Base-by-base conservation (phyloP, 2,888 invertebrate species). In the Drosophila fungiperda region DNA sequence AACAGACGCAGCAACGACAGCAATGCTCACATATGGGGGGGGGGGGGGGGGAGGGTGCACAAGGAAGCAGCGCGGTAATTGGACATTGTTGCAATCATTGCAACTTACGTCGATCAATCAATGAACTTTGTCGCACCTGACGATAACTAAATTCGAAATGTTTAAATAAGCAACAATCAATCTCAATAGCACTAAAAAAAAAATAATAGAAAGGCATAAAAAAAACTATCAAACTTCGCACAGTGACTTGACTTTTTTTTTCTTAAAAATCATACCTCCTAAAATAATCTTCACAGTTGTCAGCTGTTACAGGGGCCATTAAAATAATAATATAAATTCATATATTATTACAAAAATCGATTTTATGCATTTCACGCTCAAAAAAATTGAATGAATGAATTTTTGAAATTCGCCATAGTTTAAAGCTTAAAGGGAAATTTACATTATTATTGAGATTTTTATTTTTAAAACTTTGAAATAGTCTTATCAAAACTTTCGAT, bases 61-160 rank as follows among this genome's bases (percentile, higher is more conserved):
- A 38, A 0, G 15, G 17, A 1, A 4, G 15, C 8, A 33, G 29
- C 23, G 38, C 9, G 26, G 5, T 48, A 15, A 63, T 36, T 53
- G 53, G 8, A 9, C 29, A 35, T 62, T 48, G n/a, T 45, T 52
- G 67, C 59, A 69, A 57, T 42, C 42, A 20, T 57, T 15, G 42
- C 42, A 57, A 70, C 33, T 58, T 45, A 49, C 50, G 49, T 57
- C 67, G n/a, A 71, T 52, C 74, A 83, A 75, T 86, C 81, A 81
- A 70, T 83, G 87, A 87, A 83, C 87, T 81, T 73, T 83, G 69
- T 53, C 73, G 42, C 59, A 48, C 42, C 36, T 54, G 17, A 40
- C 62, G 23, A 20, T 50, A 50, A 17, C 68, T 45, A 54, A 53
- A 53, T 2, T 3, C 1, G 2, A 50, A 62, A 26, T 40, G 48